Evolutionary conservation across 2,113 vertebrate species (phyloP).

Genomic region (Himantopus leucocephalus): DNA sequence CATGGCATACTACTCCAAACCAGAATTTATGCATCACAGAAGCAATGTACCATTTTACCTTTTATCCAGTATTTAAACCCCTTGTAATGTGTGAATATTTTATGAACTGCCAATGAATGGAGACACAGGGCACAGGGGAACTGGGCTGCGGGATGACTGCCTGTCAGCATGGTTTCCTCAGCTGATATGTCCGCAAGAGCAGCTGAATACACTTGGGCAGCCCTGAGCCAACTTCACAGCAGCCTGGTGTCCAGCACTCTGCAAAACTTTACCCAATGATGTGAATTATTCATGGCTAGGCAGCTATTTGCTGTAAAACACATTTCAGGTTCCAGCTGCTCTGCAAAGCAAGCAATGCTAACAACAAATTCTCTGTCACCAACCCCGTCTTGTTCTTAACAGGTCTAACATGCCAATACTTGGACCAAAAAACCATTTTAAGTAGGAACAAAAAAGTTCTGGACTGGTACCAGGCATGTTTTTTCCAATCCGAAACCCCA

Average conservation of each 20-base stretch:
- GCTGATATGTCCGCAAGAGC: accelerated
- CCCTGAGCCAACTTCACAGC: neutral
- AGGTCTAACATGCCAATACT: neutral
- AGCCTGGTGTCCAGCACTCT: too few relatives aligned
- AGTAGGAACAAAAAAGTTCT: neutral
- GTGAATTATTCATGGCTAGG: accelerated
- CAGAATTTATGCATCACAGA: neutral
- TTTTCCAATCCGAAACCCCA: neutral
- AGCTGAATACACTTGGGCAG: neutral
- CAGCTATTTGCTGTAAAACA: neutral
- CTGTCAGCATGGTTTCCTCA: neutral
- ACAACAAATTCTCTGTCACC: neutral
- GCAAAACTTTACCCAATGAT: too few relatives aligned
- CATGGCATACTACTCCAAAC: neutral
- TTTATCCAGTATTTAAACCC: neutral
- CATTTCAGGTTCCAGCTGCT: neutral
- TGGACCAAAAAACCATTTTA: neutral
- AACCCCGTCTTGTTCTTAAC: neutral
- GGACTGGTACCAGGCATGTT: neutral
- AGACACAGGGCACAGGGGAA: neutral
- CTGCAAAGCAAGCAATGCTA: neutral
- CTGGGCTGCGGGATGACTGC: accelerated
- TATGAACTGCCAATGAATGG: neutral
- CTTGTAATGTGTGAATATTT: accelerated
- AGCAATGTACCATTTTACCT: neutral